These are phyloP conservation scores for Neodiprion virginianus DNA, from an alignment of 1,140 invertebrate species.

Conservation along the genomic window DNA sequence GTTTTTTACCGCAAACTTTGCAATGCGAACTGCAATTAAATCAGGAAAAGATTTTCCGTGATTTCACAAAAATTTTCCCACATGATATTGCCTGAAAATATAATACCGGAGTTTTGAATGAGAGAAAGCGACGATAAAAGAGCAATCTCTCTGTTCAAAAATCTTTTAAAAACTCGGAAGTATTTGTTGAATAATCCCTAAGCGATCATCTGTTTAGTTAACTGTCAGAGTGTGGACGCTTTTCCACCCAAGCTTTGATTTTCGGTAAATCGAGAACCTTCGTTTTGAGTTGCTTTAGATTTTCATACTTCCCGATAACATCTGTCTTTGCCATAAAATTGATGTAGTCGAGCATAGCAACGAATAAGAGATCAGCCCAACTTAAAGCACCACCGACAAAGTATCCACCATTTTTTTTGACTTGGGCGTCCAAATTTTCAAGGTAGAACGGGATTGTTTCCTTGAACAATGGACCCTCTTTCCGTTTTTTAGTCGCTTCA, in stretches of 20 bases:
- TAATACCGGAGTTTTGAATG: no score
- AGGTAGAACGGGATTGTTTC: constrained; percentile 26
- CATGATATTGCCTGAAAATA: no score
- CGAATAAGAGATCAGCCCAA: constrained; percentile 72
- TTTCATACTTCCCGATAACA: constrained; percentile 65
- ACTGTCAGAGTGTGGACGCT: constrained; percentile 64
- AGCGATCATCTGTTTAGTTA: constrained; percentile 38
- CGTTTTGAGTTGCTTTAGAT: constrained; percentile 62
- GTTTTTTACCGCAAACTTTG: no score
- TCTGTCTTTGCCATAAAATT: constrained; percentile 65
- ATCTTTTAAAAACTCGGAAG: no score
- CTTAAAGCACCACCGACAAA: constrained; percentile 57
- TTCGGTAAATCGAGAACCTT: constrained; percentile 64
- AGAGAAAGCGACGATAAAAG: no score
- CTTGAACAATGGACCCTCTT: constrained; percentile 10
- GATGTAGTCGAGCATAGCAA: constrained; percentile 68
- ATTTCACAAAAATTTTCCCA: no score
- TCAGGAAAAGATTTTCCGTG: no score
- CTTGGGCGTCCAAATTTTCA: constrained; percentile 21
- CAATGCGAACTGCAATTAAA: no score
- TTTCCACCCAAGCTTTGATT: constrained; percentile 72
- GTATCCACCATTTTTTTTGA: constrained; percentile 20
- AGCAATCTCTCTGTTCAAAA: no score
- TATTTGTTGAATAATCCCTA: no score
- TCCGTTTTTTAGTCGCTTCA: not conserved